phyloP scores from a whole-genome alignment of 2,113 vertebrate genomes.

The human region DNA sequence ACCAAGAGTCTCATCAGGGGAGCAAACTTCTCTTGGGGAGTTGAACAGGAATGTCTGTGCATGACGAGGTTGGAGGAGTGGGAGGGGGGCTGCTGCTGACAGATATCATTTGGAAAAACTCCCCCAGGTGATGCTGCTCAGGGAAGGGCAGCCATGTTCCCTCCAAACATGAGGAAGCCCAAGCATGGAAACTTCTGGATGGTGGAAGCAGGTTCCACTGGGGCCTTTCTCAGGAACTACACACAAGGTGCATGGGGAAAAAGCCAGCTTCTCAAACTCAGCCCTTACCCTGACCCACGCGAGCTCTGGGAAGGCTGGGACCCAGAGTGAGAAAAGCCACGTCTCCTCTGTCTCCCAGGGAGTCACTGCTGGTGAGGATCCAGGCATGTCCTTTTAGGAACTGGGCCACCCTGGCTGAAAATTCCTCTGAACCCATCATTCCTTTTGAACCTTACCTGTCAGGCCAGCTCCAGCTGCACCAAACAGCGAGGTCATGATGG shows the following conservation, averaged over 20 bases:
- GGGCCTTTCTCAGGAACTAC: neutral
- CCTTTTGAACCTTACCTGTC: conserved; percentile 85
- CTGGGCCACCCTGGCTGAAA: neutral
- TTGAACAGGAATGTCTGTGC: neutral
- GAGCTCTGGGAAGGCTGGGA: neutral
- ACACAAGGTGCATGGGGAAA: accelerated
- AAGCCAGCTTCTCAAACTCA: neutral
- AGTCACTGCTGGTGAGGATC: neutral
- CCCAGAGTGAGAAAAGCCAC: neutral
- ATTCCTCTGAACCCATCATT: accelerated
- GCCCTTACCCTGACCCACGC: neutral
- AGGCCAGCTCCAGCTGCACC: conserved; percentile 96
- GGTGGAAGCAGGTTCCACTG: neutral
- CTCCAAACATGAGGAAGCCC: accelerated
- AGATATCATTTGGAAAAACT: neutral
- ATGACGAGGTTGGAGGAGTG: neutral
- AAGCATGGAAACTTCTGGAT: neutral
- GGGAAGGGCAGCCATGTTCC: neutral
- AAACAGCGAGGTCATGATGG: conserved; percentile 95
- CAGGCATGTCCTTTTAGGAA: neutral
- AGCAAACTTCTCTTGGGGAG: neutral
- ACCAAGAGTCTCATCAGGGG: neutral
- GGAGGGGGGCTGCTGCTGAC: neutral
- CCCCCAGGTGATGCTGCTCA: neutral
- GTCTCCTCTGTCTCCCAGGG: neutral